phyloP scores from a whole-genome alignment of 2,888 invertebrate species.

The Penaeus monodon region DNA sequence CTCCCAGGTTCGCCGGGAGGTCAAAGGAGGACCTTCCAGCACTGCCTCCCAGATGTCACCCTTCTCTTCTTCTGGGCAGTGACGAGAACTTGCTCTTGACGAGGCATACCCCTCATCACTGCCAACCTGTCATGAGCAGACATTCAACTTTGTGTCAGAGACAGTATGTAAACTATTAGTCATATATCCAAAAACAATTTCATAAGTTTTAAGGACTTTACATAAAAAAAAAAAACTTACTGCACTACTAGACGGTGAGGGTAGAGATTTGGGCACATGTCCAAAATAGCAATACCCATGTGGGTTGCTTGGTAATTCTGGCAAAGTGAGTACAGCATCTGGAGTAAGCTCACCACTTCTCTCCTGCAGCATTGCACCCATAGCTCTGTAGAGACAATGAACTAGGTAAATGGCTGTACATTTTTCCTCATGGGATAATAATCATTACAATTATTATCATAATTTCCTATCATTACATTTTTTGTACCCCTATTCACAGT shows the following conservation, averaged over 20 bases:
- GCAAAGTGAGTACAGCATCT: constrained; percentile 25
- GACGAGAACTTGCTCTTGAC: constrained; percentile 9
- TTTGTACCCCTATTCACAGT: no score
- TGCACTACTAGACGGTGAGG: constrained; percentile 20
- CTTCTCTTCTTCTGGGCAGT: constrained; percentile 30
- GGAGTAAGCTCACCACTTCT: constrained; percentile 27
- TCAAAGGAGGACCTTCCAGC: constrained; percentile 29
- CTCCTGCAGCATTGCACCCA: constrained; percentile 45
- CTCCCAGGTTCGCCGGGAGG: constrained; percentile 41
- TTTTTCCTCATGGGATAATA: no score
- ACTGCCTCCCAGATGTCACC: constrained; percentile 40
- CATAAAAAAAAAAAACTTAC: constrained; percentile 6
- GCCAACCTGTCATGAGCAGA: constrained; percentile 1
- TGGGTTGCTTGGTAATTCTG: constrained; percentile 35
- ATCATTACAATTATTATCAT: no score
- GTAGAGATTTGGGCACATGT: constrained; percentile 1
- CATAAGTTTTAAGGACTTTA: no score
- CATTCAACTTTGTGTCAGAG: not conserved
- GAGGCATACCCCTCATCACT: constrained; percentile 53
- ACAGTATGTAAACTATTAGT: not conserved
- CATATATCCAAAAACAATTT: no score
- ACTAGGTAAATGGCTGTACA: not conserved
- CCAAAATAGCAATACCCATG: constrained; percentile 32
- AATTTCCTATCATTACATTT: no score
- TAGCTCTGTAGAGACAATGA: constrained; percentile 8